phyloP scores from a whole-genome alignment of 1,140 invertebrate genomes.

The Eufriesea mexicana region DNA sequence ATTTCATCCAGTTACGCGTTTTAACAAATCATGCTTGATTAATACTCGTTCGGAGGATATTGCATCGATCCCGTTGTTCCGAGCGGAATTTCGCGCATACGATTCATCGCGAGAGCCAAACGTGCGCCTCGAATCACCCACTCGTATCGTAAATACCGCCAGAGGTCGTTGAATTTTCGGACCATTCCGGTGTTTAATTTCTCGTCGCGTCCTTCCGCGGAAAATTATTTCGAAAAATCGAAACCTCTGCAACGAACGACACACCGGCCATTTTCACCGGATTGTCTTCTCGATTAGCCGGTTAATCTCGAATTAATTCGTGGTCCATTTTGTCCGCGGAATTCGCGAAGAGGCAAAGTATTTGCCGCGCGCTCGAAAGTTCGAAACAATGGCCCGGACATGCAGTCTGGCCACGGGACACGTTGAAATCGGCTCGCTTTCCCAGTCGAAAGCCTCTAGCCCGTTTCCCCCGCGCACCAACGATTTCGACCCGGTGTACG shows the following conservation, averaged over 20 bases:
- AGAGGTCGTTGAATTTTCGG: too few relatives aligned
- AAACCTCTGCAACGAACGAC: not conserved
- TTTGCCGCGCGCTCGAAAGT: not conserved
- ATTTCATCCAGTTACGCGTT: not conserved
- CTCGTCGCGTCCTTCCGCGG: too few relatives aligned
- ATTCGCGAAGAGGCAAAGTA: not conserved
- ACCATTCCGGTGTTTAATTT: too few relatives aligned
- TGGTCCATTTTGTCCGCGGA: not conserved
- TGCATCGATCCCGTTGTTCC: not conserved
- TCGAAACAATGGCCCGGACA: not conserved
- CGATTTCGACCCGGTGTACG: slow-evolving; percentile 15
- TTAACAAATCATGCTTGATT: slow-evolving; percentile 1
- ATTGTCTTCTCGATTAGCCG: not conserved
- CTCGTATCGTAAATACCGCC: not conserved
- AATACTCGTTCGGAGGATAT: not conserved
- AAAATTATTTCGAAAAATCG: not conserved
- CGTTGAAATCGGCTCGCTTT: slow-evolving; percentile 16
- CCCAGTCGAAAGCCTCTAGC: not conserved
- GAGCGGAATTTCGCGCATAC: not conserved
- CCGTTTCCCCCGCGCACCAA: slow-evolving; percentile 33
- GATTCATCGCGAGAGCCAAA: not conserved
- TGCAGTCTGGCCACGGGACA: not conserved
- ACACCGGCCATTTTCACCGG: not conserved
- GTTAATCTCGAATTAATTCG: not conserved
- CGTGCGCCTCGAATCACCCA: not conserved